Evolutionary conservation across 64 coral and sea anemone species (phyloP), one percentile per base, ranked within the genome.

Genomic region (Montipora sp.): DNA sequence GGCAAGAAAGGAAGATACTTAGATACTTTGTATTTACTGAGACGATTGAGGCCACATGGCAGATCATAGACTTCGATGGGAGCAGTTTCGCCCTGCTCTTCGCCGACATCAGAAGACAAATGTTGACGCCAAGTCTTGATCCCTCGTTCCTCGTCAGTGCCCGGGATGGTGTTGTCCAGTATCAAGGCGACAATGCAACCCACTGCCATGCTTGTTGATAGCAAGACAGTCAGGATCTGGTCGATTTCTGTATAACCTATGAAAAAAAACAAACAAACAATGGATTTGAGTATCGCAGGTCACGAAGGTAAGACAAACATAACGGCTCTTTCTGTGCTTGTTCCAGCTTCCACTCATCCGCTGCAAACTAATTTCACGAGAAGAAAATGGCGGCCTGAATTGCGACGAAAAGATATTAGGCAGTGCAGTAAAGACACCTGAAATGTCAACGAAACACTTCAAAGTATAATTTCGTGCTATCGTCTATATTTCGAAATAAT

Each of bases 1-100:
- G 87, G 90, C 18, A 98, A 59, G 68, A 95, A 98, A 65, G 93
- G 96, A 8, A 98, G 49, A 48, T 89, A 98, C 81, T 94, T 98
- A 47, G 92, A 89, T 49, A 94, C 50, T 58, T 45, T 90, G 27
- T 74, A 87, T 19, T 81, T 63, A 88, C 89, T 98, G 21, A 93
- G 20, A 18, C 73, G 73, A 49, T 92, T 81, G 20, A 98, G 60
- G 18, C 95, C 77, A 82, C 86, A 98, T 4, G 95, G 95, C 4
- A 98, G 89, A 59, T 98, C 84, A 75, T 98, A 98, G 44, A 98
- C 80, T 73, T 79, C 83, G 47, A 94, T 61, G 8, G 95, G 91
- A 12, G 90, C 87, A 21, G 71, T 66, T 19, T 74, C 36, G 55
- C 46, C 50, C 71, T 88, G 59, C 9, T 90, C 78, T 19, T 75